Percentiles rank a stretch among this genome's conserved stretches.
phyloP scores from a whole-genome alignment of 64 coral and sea anemone species.

The Orbicella faveolata region DNA sequence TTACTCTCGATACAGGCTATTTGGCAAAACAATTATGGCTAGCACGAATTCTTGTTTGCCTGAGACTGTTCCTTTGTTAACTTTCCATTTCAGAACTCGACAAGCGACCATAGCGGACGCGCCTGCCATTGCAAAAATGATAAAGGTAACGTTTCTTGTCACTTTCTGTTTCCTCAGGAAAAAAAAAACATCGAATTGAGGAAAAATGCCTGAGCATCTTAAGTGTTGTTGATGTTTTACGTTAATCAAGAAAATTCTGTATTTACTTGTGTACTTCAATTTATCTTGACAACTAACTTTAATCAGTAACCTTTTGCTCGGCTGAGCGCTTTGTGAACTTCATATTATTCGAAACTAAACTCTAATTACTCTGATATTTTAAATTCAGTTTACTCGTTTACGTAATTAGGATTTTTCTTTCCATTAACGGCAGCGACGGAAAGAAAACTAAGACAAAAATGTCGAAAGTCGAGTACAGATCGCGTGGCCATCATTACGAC shows the following conservation, averaged over 20 bases:
- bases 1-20: neutral
- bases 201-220: no score
- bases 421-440: no score
- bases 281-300: neutral
- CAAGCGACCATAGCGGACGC: slow-evolving; percentile 25
- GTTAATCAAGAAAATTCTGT: no score
- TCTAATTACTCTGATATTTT: neutral
- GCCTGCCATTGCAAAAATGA: slow-evolving; percentile 45
- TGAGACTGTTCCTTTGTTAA: neutral
- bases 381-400: neutral
- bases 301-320: neutral
- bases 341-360: neutral
- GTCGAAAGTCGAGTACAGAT: no score
- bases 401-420: no score
- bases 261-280: no score
- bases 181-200: neutral
- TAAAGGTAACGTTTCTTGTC: slow-evolving; percentile 23
- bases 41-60: neutral
- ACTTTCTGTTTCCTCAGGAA: neutral
- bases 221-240: no score
- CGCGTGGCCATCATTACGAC: no score
- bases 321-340: neutral
- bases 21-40: neutral
- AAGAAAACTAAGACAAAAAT: no score
- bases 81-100: slow-evolving; percentile 4